These are phyloP conservation scores for Sebastes steindachneri DNA, from an alignment of 2,797 vertebrate species.

Conservation along the genomic window DNA sequence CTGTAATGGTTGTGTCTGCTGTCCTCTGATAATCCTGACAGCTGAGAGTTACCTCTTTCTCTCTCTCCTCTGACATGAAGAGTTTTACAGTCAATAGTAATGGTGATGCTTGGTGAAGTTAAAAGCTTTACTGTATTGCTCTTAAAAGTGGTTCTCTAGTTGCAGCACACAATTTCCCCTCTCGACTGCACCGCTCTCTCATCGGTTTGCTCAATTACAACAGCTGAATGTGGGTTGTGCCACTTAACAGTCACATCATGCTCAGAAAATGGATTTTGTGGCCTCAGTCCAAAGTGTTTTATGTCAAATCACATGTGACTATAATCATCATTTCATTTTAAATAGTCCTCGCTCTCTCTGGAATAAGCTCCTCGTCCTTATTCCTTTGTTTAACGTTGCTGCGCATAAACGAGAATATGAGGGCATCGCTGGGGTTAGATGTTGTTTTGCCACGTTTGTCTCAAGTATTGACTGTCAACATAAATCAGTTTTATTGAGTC, in stretches of 20 bases:
- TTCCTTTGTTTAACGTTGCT: constrained; percentile 1
- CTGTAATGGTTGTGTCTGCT: not conserved
- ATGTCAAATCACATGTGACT: not conserved
- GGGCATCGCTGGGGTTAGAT: not conserved
- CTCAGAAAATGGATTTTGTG: constrained; percentile 14
- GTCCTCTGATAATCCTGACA: not conserved
- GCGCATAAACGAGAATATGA: not conserved
- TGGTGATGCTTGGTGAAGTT: not conserved
- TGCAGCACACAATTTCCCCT: not conserved
- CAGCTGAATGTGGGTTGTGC: constrained; percentile 12
- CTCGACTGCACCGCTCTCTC: not conserved
- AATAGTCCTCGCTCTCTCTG: not conserved
- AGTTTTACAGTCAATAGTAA: not conserved
- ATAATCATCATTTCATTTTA: not conserved
- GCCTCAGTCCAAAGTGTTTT: not conserved
- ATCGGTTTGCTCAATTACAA: constrained; percentile 13
- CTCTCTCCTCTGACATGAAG: not conserved
- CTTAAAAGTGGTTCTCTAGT: not conserved
- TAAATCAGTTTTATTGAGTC: constrained; percentile 10
- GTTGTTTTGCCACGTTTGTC: constrained; percentile 26
- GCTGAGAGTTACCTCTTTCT: not conserved
- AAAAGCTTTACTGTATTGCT: not conserved
- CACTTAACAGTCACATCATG: not conserved
- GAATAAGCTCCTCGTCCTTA: not conserved
- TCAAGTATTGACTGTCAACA: constrained; percentile 34